These are phyloP conservation scores for Drosophila percnosoma DNA, from an alignment of 2,888 invertebrate species.

Conservation along the genomic window DNA sequence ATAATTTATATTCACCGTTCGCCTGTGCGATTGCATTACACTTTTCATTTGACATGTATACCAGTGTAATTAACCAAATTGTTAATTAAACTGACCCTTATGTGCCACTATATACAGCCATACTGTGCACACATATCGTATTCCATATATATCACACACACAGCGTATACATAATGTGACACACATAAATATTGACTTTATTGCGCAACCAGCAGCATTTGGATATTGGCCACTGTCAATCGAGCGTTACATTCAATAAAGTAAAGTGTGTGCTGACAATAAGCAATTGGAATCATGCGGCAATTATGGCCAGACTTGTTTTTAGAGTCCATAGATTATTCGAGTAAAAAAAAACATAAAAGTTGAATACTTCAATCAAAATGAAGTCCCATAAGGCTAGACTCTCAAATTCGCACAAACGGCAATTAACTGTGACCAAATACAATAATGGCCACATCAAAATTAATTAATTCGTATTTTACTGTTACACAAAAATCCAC, in stretches of 20 bases:
- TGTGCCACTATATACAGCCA: slow-evolving; percentile 28
- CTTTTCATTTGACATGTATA: slow-evolving; percentile 27
- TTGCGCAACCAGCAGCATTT: slow-evolving; percentile 52
- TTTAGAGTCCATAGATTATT: not conserved
- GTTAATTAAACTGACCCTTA: slow-evolving; percentile 77
- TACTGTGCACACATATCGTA: slow-evolving; percentile 1
- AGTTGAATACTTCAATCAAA: slow-evolving; percentile 1
- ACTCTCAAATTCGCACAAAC: not conserved
- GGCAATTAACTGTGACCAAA: not conserved
- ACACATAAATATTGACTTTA: slow-evolving; percentile 69
- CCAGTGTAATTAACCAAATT: slow-evolving; percentile 73
- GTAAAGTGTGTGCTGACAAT: slow-evolving; percentile 41
- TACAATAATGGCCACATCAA: not conserved
- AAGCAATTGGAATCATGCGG: not conserved
- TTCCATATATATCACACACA: not conserved
- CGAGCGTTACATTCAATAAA: slow-evolving; percentile 41
- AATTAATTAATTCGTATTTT: not conserved
- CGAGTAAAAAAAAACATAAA: not conserved
- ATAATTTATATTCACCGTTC: slow-evolving; percentile 33
- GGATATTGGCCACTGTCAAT: slow-evolving; percentile 27
- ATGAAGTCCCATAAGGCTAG: not conserved
- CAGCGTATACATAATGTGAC: slow-evolving; percentile 5
- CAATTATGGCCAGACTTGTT: not conserved
- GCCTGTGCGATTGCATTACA: slow-evolving; percentile 36
- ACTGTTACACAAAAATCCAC: not conserved